Base-by-base conservation (phyloP, 2,113 vertebrate genomes). In the Dendrocopos noguchii region DNA sequence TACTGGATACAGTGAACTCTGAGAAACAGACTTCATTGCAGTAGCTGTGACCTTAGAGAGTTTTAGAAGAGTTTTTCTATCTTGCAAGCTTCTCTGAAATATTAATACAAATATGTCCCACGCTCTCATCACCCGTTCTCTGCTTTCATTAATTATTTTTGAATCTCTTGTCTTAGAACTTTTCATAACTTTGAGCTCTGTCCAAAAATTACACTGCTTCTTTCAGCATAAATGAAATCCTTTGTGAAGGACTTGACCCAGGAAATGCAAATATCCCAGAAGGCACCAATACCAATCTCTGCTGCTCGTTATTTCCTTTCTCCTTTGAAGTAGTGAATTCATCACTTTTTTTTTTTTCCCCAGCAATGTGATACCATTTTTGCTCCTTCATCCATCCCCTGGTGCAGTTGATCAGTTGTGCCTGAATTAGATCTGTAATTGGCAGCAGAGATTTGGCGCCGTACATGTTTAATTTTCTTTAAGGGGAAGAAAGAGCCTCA, bases 101-200 rank as follows among this genome's bases (percentile, higher is more conserved):
- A 94, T 78, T 94, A 74, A 94, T 93, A 88, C 60, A 67, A 53
- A 56, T 68, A 27, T 10, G 36, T 84, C 83, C 85, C 90, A 33
- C 42, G 6, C 82, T 87, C 56, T 85, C 42, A 31, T 71, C 87
- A 79, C 65, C 65, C 55, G 29, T 59, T 90, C 87, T 90, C 59
- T 20, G 5, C 63, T 87, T 87, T 90, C 76, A 88, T 95, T 91
- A 93, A 94, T 91, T 81, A 81, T 67, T 95, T 95, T 94, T 88
- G 34, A 80, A 44, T 85, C 34, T 79, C 71, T 68, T 57, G 5
- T 76, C 84, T 91, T 79, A 82, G 84, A 87, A 84, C 39, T 42
- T 63, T 42, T 29, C 2, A 0, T 39, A 64, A 75, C 76, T 94
- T 83, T 63, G 80, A 93, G 47, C 60, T 88, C 67, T 66, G 5